Conservation (phyloP, 2,113 vertebrate species). For the Sinocyclocheilus grahami region DNA sequence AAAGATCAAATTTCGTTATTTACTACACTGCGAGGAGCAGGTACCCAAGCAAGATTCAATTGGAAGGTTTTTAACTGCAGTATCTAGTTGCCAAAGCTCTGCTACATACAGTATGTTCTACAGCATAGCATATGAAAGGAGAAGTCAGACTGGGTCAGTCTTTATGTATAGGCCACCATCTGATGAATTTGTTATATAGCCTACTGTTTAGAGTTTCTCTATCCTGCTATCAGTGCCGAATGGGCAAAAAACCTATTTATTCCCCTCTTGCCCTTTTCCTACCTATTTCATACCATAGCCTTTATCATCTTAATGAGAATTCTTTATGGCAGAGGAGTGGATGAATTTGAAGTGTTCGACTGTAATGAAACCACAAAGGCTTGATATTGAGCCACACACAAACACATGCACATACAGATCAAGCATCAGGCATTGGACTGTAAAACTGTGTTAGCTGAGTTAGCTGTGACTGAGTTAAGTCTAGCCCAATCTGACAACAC, state of each 20-base stretch:
- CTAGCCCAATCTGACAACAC: conserved; percentile 53
- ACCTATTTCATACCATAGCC: conserved; percentile 11
- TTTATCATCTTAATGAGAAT: conserved; percentile 35
- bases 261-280: conserved; percentile 6
- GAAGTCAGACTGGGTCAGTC: background rate
- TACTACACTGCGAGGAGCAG: background rate
- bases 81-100: background rate
- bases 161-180: background rate
- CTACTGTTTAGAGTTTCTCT: background rate
- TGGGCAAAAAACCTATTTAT: conserved; percentile 10
- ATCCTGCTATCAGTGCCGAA: background rate
- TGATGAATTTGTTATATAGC: background rate
- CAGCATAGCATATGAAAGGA: background rate
- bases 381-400: conserved; percentile 38
- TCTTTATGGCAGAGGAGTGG: conserved; percentile 29
- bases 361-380: conserved; percentile 51
- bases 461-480: conserved; percentile 54
- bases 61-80: background rate
- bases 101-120: background rate
- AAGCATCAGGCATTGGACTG: conserved; percentile 27
- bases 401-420: conserved; percentile 22
- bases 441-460: no score
- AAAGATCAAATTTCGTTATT: background rate
- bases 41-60: background rate
- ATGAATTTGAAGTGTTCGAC: conserved; percentile 18